These are phyloP conservation scores for Eidolon helvum DNA, from an alignment of 2,113 vertebrate genomes.

Conservation along the genomic window DNA sequence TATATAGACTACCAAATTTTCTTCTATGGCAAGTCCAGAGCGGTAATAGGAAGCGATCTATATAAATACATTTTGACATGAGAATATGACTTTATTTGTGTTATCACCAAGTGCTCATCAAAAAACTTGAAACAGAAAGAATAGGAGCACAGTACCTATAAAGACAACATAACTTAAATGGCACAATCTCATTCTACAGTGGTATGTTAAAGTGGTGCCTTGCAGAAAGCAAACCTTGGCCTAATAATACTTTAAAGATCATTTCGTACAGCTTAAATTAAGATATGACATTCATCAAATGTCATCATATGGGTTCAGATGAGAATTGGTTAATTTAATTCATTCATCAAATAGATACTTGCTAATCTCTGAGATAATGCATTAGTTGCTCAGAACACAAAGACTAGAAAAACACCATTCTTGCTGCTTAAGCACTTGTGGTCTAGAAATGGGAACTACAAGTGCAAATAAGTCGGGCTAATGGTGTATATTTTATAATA, in stretches of 20 bases:
- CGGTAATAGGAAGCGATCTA: background rate
- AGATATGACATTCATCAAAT: background rate
- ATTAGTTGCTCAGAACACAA: background rate
- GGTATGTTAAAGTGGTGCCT: background rate
- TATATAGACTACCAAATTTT: background rate
- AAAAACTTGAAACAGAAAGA: background rate
- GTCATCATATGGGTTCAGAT: background rate
- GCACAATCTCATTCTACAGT: background rate
- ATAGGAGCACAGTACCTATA: background rate
- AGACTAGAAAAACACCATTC: background rate
- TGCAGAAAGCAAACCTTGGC: background rate
- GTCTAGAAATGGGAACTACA: background rate
- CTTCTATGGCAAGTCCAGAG: background rate
- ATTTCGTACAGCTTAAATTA: background rate
- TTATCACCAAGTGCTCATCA: background rate
- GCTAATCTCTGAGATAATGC: background rate
- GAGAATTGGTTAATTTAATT: background rate
- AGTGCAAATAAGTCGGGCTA: background rate
- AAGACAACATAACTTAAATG: background rate
- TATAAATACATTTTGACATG: background rate
- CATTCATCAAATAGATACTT: background rate
- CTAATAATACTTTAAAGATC: background rate
- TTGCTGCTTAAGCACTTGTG: background rate
- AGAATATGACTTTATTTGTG: slow-evolving; percentile 35
- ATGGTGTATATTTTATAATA: background rate